Conservation (phyloP, 1,140 invertebrate genomes). For the Acyrthosiphon pisum region DNA sequence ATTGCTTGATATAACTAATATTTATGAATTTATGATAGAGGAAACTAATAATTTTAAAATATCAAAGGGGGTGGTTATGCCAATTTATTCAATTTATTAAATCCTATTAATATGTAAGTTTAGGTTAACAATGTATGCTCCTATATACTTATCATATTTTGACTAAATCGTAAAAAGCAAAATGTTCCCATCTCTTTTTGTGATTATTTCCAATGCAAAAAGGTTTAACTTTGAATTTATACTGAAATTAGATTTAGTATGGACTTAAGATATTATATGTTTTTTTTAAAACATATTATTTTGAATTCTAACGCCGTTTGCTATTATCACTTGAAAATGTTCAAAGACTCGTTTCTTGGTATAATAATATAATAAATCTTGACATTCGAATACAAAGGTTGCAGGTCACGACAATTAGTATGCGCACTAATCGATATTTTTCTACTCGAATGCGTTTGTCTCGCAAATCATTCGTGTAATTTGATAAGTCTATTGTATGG, state of each 20-base stretch:
- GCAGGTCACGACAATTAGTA: neutral
- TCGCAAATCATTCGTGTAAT: neutral
- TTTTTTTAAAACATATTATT: neutral
- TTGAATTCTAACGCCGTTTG: neutral
- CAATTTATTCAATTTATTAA: neutral
- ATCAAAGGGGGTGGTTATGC: neutral
- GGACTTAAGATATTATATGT: neutral
- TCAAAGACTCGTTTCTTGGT: neutral
- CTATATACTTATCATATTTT: neutral
- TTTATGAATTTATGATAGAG: neutral
- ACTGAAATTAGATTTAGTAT: neutral
- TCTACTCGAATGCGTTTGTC: neutral
- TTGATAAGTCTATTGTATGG: too few relatives aligned
- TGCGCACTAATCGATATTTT: neutral
- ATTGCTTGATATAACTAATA: neutral
- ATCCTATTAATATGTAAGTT: neutral
- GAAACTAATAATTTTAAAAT: neutral
- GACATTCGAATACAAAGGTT: neutral
- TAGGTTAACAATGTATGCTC: neutral
- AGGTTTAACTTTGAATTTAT: neutral
- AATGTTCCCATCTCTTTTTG: neutral
- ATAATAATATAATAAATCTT: neutral
- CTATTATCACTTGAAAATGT: neutral
- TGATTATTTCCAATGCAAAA: neutral
- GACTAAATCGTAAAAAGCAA: neutral